Evolutionary conservation across 2,113 vertebrate species (phyloP), one percentile per base, ranked within the genome.

Genomic region (Craseonycteris thonglongyai): DNA sequence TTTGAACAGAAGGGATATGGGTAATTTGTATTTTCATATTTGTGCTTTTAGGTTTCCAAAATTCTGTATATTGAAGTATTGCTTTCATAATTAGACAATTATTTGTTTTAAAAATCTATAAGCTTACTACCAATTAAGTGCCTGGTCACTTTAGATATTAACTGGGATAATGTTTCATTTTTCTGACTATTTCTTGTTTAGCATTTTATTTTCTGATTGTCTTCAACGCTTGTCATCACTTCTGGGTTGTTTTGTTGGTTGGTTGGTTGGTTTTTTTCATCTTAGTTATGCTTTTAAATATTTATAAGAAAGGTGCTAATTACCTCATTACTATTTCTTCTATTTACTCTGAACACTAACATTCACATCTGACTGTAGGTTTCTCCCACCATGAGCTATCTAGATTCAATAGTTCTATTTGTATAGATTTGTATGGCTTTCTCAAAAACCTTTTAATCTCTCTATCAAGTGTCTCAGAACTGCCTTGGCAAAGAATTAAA

Each of bases 231-330:
- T 68, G 3, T 84, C 63, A 90, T 83, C 33, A 90, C 14, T 82
- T 92, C 35, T 54, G 75, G 38, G 38, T n/a, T n/a, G n/a, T n/a
- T n/a, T n/a, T n/a, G n/a, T n/a, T n/a, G n/a, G n/a, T n/a, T n/a
- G n/a, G n/a, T n/a, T n/a, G n/a, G n/a, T n/a, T n/a, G n/a, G n/a
- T 26, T 88, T 80, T 81, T 69, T 92, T 79, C 79, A 9, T 89
- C 49, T 69, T 78, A 68, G 38, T 74, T 86, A 65, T n/a, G 0
- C 8, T 58, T 87, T 90, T 61, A 86, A 91, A 90, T 87, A 90
- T 93, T 95, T 92, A 90, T 79, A 45, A 66, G 28, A 49, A 59
- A 79, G 28, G n/a, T 84, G 28, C 26, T 88, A 91, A 92, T 86
- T 49, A 63, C 7, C 54, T 88, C 81, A 93, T 78, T 71, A 96